phyloP scores from a whole-genome alignment of 1,140 invertebrate species.

The Saccostrea glomerata region DNA sequence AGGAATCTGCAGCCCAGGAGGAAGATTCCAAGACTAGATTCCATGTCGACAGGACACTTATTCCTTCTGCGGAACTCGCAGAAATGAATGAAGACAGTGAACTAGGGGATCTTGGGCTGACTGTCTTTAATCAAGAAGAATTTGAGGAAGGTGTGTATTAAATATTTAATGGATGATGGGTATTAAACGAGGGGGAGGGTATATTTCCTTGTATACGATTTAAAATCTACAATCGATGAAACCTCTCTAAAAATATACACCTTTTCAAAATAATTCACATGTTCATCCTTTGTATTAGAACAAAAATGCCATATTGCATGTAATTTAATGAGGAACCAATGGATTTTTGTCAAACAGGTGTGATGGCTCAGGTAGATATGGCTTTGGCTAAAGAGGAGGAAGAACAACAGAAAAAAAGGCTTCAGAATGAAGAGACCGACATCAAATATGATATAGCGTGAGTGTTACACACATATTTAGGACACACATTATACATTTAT shows the following conservation, averaged over 20 bases:
- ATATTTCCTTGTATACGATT: background rate
- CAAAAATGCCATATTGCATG: too few relatives aligned
- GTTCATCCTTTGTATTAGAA: too few relatives aligned
- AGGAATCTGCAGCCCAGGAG: background rate
- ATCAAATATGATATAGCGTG: conserved; percentile 76
- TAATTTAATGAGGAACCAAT: too few relatives aligned
- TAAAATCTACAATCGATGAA: too few relatives aligned
- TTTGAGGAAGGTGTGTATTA: conserved; percentile 78
- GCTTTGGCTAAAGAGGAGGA: conserved; percentile 78
- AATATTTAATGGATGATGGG: background rate
- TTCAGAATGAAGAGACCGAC: conserved; percentile 71
- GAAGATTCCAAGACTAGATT: conserved; percentile 59
- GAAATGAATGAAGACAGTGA: conserved; percentile 77
- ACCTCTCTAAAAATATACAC: too few relatives aligned
- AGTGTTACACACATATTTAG: too few relatives aligned
- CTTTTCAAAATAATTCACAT: too few relatives aligned
- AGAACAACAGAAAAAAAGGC: conserved; percentile 67
- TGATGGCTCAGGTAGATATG: conserved; percentile 81
- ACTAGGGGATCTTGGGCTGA: conserved; percentile 77
- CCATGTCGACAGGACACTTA: conserved; percentile 73
- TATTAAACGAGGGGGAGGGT: too few relatives aligned
- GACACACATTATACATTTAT: too few relatives aligned
- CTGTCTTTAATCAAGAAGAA: conserved; percentile 80
- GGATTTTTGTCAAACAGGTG: conserved; percentile 63
- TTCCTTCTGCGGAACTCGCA: conserved; percentile 68